Conservation (phyloP, 2,888 invertebrate species). For the Ptycholaimellus sp. region DNA sequence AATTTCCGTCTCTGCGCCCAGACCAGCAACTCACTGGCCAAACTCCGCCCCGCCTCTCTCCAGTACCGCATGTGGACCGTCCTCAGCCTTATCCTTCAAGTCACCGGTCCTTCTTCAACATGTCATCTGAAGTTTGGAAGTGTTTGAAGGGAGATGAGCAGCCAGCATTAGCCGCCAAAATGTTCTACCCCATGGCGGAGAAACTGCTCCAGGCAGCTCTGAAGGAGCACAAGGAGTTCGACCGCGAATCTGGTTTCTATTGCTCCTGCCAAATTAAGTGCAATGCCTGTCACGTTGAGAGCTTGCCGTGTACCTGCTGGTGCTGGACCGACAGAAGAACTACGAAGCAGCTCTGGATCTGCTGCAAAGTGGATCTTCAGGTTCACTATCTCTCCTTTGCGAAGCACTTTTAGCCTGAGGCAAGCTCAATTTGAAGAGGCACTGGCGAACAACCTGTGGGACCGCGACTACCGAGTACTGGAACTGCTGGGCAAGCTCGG, state of each 20-base stretch:
- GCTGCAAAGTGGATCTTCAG: conserved; percentile 36
- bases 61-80: too few relatives aligned
- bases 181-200: conserved; percentile 63
- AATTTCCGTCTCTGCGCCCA: too few relatives aligned
- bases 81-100: too few relatives aligned
- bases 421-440: neutral
- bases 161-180: conserved; percentile 33
- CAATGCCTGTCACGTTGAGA: conserved; percentile 33
- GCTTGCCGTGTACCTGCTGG: conserved; percentile 63
- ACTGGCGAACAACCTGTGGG: neutral
- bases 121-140: neutral
- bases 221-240: conserved; percentile 57
- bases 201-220: conserved; percentile 70
- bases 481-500: neutral
- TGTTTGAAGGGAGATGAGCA: conserved; percentile 15
- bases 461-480: neutral
- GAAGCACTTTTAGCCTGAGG: neutral
- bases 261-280: neutral
- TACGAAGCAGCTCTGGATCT: conserved; percentile 54
- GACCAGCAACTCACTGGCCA: conserved; percentile 51
- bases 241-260: conserved; percentile 1
- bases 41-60: too few relatives aligned
- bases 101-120: neutral
- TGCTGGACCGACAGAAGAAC: conserved; percentile 48
- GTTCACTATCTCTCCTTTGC: neutral